phyloP scores from a whole-genome alignment of 2,888 invertebrate genomes.

The Ophion ellenae region DNA sequence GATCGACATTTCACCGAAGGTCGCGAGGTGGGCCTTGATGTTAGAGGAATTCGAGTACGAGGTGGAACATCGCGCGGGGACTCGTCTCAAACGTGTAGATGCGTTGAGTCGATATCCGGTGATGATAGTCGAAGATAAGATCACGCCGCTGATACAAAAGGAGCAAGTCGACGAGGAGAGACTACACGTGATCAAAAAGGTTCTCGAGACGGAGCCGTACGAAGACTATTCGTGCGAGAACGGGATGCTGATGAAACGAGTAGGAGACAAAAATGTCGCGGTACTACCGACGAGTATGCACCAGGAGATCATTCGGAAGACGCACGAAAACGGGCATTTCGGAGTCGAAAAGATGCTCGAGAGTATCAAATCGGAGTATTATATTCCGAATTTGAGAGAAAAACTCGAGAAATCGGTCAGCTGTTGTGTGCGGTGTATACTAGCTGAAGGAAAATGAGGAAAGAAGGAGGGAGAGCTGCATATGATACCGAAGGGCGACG shows the following conservation, averaged over 20 bases:
- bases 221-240: slow-evolving; percentile 44
- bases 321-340: slow-evolving; percentile 64
- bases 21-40: slow-evolving; percentile 68
- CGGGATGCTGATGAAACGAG: slow-evolving; percentile 51
- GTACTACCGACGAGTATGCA: slow-evolving; percentile 54
- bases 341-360: slow-evolving; percentile 56
- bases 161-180: slow-evolving; percentile 43
- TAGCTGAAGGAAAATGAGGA: slow-evolving; percentile 72
- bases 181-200: slow-evolving; percentile 40
- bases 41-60: slow-evolving; percentile 68
- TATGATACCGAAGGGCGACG: slow-evolving; percentile 73
- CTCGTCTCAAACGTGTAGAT: slow-evolving; percentile 70
- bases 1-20: slow-evolving; percentile 64
- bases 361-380: slow-evolving; percentile 56
- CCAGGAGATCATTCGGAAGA: slow-evolving; percentile 50
- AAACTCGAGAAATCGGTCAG: slow-evolving; percentile 61
- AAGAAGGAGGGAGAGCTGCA: slow-evolving; percentile 74
- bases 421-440: slow-evolving; percentile 73
- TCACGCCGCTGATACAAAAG: slow-evolving; percentile 28
- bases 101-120: slow-evolving; percentile 69
- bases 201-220: slow-evolving; percentile 13
- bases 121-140: slow-evolving; percentile 33
- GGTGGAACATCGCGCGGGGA: slow-evolving; percentile 69
- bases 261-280: slow-evolving; percentile 51
- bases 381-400: slow-evolving; percentile 56